phyloP scores from a whole-genome alignment of 2,113 vertebrate species.

The Verasper variegatus region DNA sequence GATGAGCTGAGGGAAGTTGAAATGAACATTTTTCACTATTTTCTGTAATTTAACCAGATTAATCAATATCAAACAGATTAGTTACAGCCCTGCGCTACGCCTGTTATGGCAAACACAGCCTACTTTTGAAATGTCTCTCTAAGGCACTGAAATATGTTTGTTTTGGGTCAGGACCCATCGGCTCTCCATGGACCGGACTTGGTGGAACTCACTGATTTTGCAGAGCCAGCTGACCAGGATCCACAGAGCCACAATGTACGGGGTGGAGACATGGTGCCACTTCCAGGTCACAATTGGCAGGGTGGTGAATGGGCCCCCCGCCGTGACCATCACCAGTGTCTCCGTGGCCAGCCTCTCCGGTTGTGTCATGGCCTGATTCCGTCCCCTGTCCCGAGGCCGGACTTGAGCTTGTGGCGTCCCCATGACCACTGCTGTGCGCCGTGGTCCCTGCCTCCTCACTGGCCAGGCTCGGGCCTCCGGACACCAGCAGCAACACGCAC shows the following conservation, averaged over 20 bases:
- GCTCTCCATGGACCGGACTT: neutral
- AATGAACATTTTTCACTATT: no score
- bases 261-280: slow-evolving; percentile 75
- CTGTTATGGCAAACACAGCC: no score
- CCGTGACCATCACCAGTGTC: slow-evolving; percentile 26
- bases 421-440: neutral
- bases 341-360: slow-evolving; percentile 2
- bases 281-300: slow-evolving; percentile 83
- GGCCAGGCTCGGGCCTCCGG: slow-evolving; percentile 10
- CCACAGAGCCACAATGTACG: slow-evolving; percentile 82
- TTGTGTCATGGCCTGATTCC: neutral
- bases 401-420: fast-evolving
- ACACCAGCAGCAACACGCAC: slow-evolving; percentile 44
- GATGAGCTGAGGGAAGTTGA: no score
- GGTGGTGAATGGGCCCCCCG: slow-evolving; percentile 60
- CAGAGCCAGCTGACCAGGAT: slow-evolving; percentile 83
- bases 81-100: no score
- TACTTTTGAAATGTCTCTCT: no score
- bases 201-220: slow-evolving; percentile 79
- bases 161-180: neutral
- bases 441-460: fast-evolving
- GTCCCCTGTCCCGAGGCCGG: fast-evolving
- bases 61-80: neutral
- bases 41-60: no score
- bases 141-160: neutral